phyloP scores from a whole-genome alignment of 2,113 vertebrate genomes.

The Chelonoidis abingdonii region DNA sequence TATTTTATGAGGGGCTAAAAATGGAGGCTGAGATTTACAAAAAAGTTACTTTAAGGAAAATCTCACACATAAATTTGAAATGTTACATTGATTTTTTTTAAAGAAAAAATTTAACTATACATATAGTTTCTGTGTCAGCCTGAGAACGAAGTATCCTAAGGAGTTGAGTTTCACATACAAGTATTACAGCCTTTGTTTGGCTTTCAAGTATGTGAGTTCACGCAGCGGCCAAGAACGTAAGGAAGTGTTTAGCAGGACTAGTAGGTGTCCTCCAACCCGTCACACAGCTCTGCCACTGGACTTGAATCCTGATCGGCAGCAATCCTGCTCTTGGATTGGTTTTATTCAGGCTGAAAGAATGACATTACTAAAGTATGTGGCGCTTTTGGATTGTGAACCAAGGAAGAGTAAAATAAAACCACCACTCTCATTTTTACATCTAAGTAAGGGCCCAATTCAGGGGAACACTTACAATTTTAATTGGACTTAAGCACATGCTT shows the following conservation, averaged over 20 bases:
- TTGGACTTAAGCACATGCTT: background rate
- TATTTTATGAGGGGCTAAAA: background rate
- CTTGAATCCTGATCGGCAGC: background rate
- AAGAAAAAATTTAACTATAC: background rate
- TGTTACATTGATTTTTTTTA: background rate
- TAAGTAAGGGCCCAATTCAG: background rate
- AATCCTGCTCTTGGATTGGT: fast-evolving
- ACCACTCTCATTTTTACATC: background rate
- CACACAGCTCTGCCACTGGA: background rate
- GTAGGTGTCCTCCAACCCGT: background rate
- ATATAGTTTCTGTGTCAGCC: background rate
- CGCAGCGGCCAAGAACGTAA: background rate
- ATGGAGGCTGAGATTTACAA: background rate
- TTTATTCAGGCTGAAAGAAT: fast-evolving
- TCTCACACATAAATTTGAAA: background rate
- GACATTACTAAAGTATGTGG: background rate
- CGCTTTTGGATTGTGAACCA: fast-evolving
- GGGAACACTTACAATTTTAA: background rate
- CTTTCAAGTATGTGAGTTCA: background rate
- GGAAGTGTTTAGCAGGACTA: background rate
- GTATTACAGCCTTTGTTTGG: background rate
- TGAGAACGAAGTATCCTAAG: background rate
- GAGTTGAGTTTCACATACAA: background rate
- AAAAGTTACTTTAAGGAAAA: background rate
- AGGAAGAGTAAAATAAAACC: background rate